Evolutionary conservation across 2,888 invertebrate species (phyloP).

Genomic region (Leucania comma): DNA sequence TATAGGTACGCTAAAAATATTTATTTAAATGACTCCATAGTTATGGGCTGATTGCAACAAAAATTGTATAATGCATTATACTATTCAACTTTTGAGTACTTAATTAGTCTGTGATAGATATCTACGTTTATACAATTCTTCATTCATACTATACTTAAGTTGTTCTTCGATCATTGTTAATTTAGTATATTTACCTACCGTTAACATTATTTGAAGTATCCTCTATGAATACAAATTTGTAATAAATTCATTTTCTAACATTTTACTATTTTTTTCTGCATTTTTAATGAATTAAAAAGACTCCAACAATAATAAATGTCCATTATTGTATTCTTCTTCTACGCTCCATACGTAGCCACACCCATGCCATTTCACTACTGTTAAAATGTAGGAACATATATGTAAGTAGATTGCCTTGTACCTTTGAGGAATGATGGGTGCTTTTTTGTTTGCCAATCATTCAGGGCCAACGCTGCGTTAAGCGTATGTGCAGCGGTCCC

Average conservation of each 20-base stretch:
- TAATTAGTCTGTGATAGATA: slow-evolving; percentile 87
- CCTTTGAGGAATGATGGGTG: not conserved
- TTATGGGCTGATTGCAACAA: slow-evolving; percentile 39
- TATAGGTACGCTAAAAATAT: slow-evolving; percentile 7
- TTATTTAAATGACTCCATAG: slow-evolving; percentile 15
- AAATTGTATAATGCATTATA: slow-evolving; percentile 22
- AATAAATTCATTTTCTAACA: slow-evolving; percentile 89
- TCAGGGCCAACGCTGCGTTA: too few species aligned
- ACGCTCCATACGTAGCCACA: not conserved
- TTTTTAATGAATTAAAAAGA: slow-evolving; percentile 87
- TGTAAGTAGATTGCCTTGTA: not conserved
- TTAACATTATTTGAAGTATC: slow-evolving; percentile 45
- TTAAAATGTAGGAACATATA: not conserved
- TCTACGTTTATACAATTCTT: slow-evolving; percentile 65
- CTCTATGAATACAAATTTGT: slow-evolving; percentile 88
- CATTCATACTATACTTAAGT: slow-evolving; percentile 36
- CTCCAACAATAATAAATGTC: slow-evolving; percentile 71
- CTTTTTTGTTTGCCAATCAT: too few species aligned
- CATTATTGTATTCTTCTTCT: slow-evolving; percentile 43
- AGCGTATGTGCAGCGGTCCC: too few species aligned
- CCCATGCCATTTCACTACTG: not conserved
- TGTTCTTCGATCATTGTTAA: slow-evolving; percentile 63
- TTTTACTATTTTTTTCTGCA: slow-evolving; percentile 87
- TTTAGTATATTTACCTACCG: slow-evolving; percentile 27
- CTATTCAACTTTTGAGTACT: slow-evolving; percentile 74